Evolutionary conservation across 2,888 invertebrate genomes (phyloP), one percentile per base, ranked within the genome.

Genomic region (Ennomos erosarius): DNA sequence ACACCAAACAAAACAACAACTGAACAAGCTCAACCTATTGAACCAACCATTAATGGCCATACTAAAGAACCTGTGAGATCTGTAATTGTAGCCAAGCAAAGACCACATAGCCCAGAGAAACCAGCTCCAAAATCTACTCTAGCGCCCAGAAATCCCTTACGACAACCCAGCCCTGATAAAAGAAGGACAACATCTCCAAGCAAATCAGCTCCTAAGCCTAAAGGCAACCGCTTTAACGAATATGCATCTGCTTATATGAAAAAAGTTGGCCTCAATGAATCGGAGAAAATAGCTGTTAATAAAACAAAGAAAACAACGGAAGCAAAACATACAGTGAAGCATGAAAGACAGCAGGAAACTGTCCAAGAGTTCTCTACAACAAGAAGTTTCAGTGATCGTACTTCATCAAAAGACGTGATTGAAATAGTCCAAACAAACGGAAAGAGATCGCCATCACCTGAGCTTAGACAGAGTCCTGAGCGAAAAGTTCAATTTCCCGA

Each of bases 221-320:
- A 90, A 74, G 66, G 81, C 0, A 90, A 85, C 59, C 87, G 88
- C 40, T 90, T 92, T 53, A 88, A 82, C 54, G 92, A 93, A 62
- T 92, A 92, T 43, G 90, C 92, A 8, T 81, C 90, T 8, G 93
- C 93, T 39, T 92, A 93, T 58, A 89, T 93, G 86, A 93, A 90
- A 59, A 92, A 90, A 70, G 87, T 91, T 1, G 90, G 92, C 1
- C 69, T 90, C 1, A 86, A 81, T 56, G 88, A 89, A 35, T 65
- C 75, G 8, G 84, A 87, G 8, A 90, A 90, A 70, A 64, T 78
- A 10, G 65, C 79, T 1, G 84, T 85, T 13, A 60, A 70, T 4
- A 85, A 81, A 67, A 68, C 65, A 3, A 87, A 80, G 47, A 83
- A 76, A 59, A 59, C 65, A 10, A 75, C 68, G 0, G 77, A 78